A percentile compares a stretch with the other conserved stretches of the same genome.
Conservation (phyloP, 53 echinoderm and acorn worm genomes). For the Hippasteria phrygiana region DNA sequence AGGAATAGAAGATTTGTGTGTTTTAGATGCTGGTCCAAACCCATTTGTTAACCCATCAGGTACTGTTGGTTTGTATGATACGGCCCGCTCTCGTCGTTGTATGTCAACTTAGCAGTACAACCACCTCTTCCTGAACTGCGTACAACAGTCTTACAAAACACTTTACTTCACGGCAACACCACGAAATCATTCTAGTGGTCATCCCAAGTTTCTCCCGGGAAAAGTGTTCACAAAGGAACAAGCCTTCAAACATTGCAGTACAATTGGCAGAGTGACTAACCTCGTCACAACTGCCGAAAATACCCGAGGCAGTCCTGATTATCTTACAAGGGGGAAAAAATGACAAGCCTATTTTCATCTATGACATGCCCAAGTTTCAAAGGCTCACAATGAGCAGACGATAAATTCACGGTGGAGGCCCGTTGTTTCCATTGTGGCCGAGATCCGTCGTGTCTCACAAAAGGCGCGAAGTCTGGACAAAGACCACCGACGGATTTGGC, state of each 20-base stretch:
- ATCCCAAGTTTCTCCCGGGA: too few species aligned
- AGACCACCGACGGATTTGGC: conserved; percentile 32
- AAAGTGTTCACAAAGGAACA: too few species aligned
- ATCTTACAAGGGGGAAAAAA: not conserved
- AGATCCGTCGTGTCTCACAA: not conserved
- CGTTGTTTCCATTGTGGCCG: not conserved
- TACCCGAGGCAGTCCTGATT: not conserved
- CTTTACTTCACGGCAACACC: too few species aligned
- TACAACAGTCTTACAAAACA: too few species aligned
- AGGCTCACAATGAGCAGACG: not conserved
- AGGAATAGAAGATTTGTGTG: not conserved
- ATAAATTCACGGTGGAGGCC: not conserved
- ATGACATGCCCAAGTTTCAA: not conserved
- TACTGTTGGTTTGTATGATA: not conserved
- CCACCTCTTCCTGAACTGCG: too few species aligned
- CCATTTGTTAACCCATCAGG: not conserved
- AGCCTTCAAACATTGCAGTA: not conserved
- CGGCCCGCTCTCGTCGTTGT: too few species aligned
- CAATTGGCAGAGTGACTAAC: not conserved
- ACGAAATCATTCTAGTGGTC: too few species aligned
- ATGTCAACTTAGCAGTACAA: too few species aligned
- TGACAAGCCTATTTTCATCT: conserved; percentile 4
- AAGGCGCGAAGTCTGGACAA: not conserved
- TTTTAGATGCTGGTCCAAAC: not conserved
- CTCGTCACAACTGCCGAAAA: not conserved